Conservation (phyloP, 2,797 vertebrate genomes). For the Karalla daura region DNA sequence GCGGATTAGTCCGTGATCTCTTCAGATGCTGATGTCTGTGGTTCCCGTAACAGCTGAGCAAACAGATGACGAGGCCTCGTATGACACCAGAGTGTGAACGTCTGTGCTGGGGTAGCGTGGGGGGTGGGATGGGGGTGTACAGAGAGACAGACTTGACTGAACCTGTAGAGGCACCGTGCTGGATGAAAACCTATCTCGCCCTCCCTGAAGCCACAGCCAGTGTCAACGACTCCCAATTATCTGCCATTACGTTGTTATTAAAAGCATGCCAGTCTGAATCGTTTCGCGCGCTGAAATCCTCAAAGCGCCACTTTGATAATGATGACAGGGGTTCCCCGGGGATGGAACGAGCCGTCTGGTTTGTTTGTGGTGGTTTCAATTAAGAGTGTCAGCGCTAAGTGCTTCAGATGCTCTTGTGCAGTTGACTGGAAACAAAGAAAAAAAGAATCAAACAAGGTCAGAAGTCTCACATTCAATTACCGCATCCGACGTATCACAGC, state of each 20-base stretch:
- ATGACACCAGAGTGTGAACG: slow-evolving; percentile 8
- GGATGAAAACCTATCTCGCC: neutral
- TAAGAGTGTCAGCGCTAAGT: neutral
- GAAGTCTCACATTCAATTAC: neutral
- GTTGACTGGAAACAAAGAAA: neutral
- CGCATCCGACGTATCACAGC: neutral
- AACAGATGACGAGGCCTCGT: slow-evolving; percentile 34
- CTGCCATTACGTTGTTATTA: slow-evolving; percentile 24
- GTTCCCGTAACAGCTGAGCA: slow-evolving; percentile 42
- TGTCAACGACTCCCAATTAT: slow-evolving; percentile 35
- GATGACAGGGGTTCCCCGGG: neutral
- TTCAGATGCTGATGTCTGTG: slow-evolving; percentile 5
- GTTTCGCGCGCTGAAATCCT: slow-evolving; percentile 10
- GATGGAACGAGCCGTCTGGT: slow-evolving; percentile 10
- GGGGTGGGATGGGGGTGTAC: neutral
- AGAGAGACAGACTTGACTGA: neutral
- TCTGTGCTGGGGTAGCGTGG: too few species aligned
- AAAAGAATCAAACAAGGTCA: neutral
- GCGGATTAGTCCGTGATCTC: slow-evolving; percentile 30
- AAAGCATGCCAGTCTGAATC: slow-evolving; percentile 11
- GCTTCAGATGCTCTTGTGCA: neutral
- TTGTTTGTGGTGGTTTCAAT: slow-evolving; percentile 22
- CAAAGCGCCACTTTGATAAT: slow-evolving; percentile 11
- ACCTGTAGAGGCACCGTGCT: slow-evolving; percentile 1
- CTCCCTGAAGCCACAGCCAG: neutral